Conservation (phyloP, 2,888 invertebrate species). For the Hydraecia micacea region DNA sequence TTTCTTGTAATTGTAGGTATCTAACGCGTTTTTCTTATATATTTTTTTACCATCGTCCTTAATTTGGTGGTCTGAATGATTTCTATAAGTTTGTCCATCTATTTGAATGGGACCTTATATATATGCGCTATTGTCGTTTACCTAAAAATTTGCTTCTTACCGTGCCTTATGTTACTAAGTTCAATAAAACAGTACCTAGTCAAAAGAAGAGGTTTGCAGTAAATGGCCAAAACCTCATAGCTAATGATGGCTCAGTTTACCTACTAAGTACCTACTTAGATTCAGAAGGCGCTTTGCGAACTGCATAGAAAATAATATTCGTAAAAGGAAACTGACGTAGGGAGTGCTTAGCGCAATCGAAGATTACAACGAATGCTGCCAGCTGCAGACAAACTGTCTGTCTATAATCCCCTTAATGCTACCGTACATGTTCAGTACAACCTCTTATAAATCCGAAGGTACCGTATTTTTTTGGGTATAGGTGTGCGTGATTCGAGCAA, state of each 20-base stretch:
- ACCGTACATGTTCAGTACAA: neutral
- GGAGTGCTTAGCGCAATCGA: neutral
- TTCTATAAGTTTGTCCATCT: too few species aligned
- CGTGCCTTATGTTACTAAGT: too few species aligned
- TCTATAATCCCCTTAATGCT: slow-evolving; percentile 2
- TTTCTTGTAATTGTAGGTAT: too few species aligned
- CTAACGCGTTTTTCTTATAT: too few species aligned
- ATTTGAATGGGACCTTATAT: too few species aligned
- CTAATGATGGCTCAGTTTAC: too few species aligned
- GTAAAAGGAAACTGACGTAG: neutral
- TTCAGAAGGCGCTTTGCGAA: slow-evolving; percentile 10
- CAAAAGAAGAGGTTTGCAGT: neutral
- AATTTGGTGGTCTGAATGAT: too few species aligned
- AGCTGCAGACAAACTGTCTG: neutral
- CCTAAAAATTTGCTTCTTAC: too few species aligned
- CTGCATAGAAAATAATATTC: slow-evolving; percentile 3
- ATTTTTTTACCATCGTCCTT: too few species aligned
- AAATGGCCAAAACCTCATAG: neutral
- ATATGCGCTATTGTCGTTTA: too few species aligned
- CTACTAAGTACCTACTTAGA: neutral
- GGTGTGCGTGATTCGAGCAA: too few species aligned
- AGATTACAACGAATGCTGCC: neutral
- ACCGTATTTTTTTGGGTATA: neutral
- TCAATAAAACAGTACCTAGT: neutral
- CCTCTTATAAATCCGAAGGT: neutral